These are phyloP conservation scores for Rotaria magnacalcarata DNA, from an alignment of 2,888 invertebrate species.

Conservation along the genomic window DNA sequence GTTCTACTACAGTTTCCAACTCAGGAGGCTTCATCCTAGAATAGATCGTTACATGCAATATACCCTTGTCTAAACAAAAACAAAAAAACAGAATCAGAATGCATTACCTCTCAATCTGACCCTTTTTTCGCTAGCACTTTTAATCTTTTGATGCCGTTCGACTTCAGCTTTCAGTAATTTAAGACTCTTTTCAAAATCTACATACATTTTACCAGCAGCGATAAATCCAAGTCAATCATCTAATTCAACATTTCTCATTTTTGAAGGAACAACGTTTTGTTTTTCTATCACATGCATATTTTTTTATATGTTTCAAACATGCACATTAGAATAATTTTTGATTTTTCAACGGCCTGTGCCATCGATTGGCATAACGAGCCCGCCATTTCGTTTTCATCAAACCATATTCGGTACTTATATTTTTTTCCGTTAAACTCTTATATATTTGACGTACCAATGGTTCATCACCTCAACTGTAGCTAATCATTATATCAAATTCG, in stretches of 20 bases:
- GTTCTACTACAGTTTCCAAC: too few species aligned
- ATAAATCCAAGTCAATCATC: background rate
- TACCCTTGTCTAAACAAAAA: too few species aligned
- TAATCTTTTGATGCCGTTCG: too few species aligned
- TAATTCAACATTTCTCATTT: background rate
- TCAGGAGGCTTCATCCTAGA: too few species aligned
- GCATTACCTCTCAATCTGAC: too few species aligned
- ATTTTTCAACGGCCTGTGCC: background rate
- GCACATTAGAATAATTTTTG: background rate
- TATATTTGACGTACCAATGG: background rate
- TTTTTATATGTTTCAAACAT: background rate
- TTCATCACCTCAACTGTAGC: background rate
- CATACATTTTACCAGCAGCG: background rate
- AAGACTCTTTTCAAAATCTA: background rate
- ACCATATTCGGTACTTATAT: background rate
- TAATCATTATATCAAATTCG: background rate
- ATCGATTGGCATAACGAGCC: background rate
- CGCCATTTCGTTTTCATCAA: background rate
- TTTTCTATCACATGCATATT: background rate
- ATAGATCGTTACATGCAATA: too few species aligned
- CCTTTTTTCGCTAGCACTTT: too few species aligned
- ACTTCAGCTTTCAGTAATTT: background rate
- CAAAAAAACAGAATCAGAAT: too few species aligned
- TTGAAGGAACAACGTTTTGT: background rate
- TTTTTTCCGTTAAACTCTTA: background rate